phyloP scores from a whole-genome alignment of 2,113 vertebrate genomes.

The Poeciliopsis turrubarensis region DNA sequence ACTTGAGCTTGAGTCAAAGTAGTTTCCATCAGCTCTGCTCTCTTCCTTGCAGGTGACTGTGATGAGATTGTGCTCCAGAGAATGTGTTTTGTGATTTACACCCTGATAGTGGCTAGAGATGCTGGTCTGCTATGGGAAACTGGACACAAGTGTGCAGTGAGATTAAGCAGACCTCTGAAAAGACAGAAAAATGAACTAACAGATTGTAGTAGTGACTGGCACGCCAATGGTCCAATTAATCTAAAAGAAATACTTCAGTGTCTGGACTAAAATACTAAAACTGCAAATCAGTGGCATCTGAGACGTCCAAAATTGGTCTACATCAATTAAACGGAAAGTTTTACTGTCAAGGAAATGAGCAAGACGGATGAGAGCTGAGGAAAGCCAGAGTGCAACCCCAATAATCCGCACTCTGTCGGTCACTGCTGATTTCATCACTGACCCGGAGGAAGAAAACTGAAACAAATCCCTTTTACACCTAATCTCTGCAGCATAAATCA shows the following conservation, averaged over 20 bases:
- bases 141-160: constrained; percentile 74
- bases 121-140: constrained; percentile 64
- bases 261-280: constrained; percentile 3
- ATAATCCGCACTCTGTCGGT: constrained; percentile 61
- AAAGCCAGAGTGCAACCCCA: constrained; percentile 41
- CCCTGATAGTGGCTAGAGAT: constrained; percentile 69
- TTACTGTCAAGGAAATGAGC: constrained; percentile 18
- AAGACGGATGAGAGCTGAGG: constrained; percentile 11
- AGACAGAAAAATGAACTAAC: constrained; percentile 26
- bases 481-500: constrained; percentile 51
- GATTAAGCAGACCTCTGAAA: constrained; percentile 58
- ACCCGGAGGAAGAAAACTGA: constrained; percentile 46
- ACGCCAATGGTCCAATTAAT: constrained; percentile 6
- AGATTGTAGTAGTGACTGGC: constrained; percentile 5
- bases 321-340: constrained; percentile 13
- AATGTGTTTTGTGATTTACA: constrained; percentile 73
- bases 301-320: background rate
- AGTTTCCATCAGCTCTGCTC: constrained; percentile 36
- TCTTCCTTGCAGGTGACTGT: constrained; percentile 53
- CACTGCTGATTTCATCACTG: constrained; percentile 60
- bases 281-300: background rate
- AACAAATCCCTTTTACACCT: constrained; percentile 56
- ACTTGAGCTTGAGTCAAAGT: constrained; percentile 34
- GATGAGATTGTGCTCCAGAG: constrained; percentile 59
- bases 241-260: constrained; percentile 13